A percentile compares a stretch with the other conserved stretches of the same genome.
These are phyloP conservation scores for Dorcus hopei DNA, from an alignment of 2,888 invertebrate species.

Conservation along the genomic window DNA sequence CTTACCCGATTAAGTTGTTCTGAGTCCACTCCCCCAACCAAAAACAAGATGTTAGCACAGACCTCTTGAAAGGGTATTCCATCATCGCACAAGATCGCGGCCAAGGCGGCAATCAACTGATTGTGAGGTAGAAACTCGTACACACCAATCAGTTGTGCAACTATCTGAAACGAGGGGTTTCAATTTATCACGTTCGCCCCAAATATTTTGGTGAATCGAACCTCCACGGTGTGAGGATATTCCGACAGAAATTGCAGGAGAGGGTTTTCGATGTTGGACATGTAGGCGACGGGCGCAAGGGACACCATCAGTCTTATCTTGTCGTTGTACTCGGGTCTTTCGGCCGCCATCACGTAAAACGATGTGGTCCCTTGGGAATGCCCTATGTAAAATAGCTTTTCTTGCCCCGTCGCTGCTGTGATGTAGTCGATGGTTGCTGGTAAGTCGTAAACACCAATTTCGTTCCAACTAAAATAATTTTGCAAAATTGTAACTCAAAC, in stretches of 20 bases:
- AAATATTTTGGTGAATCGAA: neutral
- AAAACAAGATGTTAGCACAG: conserved; percentile 12
- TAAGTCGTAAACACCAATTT: conserved; percentile 72
- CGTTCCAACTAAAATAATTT: conserved; percentile 55
- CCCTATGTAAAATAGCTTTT: conserved; percentile 65
- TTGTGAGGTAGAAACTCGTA: neutral
- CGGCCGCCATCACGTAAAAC: conserved; percentile 60
- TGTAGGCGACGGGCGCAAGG: conserved; percentile 60
- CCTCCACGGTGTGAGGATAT: neutral
- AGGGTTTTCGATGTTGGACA: conserved; percentile 38
- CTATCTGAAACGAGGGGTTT: too few relatives aligned
- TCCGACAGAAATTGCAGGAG: neutral
- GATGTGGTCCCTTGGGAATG: conserved; percentile 66
- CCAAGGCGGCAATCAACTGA: neutral
- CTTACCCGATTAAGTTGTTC: conserved; percentile 25
- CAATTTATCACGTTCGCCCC: neutral
- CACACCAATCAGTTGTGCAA: neutral
- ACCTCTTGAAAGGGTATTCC: conserved; percentile 11
- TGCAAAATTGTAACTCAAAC: too few relatives aligned
- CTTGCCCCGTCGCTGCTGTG: conserved; percentile 53
- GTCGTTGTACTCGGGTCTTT: conserved; percentile 58
- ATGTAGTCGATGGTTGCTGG: conserved; percentile 73
- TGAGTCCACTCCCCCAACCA: conserved; percentile 18
- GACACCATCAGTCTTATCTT: conserved; percentile 52
- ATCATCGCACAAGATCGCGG: conserved; percentile 4